Base-by-base conservation (phyloP, 2,113 vertebrate genomes). In the Prinia subflava region DNA sequence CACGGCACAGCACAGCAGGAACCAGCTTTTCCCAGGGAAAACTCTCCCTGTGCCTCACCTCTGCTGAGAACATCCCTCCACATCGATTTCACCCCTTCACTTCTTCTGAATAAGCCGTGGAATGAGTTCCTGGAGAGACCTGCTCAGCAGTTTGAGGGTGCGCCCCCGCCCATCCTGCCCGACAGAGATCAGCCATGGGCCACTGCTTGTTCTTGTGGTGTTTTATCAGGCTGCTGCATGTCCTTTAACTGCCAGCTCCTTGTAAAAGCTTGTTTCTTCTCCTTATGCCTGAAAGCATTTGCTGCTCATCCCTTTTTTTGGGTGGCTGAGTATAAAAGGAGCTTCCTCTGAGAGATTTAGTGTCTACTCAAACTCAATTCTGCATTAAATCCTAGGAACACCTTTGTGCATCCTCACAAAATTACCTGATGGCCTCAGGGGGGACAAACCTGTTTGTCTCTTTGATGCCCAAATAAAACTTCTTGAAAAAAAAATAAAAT, bases 201-300 rank as follows among this genome's bases (percentile, higher is more conserved):
- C 14, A 4, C 62, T 68, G 74, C 74, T 69, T 78, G 69, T 52
- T 84, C 63, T 53, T 46, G 73, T 65, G 91, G 17, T 31, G 64
- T 62, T 94, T 94, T 93, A 94, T 94, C 57, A 11, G 83, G 86
- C 69, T 47, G 44, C 17, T 83, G 77, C 83, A 52, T n/a, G 68
- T 64, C 79, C 92, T 55, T 60, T 22, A 94, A 90, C 89, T 42
- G 83, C 81, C 87, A 91, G 68, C 30, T 88, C 92, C 90, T 21
- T 93, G 89, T 74, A 70, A 86, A 84, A 94, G 86, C 96, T 91
- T 89, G 73, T 89, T 94, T 52, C 83, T 94, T 92, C 69, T 90
- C 79, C 41, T 77, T 47, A 37, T 10, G 86, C 92, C 83, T 44
- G 42, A 92, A 63, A 60, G 77, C 62, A 10, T 55, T 75, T 50